Evolutionary conservation across 2,888 invertebrate genomes (phyloP).

Genomic region (Cerastoderma edule): DNA sequence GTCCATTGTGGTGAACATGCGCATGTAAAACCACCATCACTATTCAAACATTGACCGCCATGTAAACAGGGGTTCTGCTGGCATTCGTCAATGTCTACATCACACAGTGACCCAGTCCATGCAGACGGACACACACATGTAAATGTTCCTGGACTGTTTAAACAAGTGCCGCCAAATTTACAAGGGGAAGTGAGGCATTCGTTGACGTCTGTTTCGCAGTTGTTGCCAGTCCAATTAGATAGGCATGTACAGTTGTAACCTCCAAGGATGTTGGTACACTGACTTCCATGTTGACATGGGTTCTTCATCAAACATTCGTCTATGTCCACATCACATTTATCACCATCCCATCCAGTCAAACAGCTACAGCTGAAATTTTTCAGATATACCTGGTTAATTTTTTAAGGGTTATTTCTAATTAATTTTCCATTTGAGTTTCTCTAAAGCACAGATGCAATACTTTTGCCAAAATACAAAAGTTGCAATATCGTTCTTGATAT

Average conservation of each 20-base stretch:
- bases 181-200: conserved; percentile 52
- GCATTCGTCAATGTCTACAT: conserved; percentile 22
- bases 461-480: no score
- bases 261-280: conserved; percentile 40
- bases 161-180: conserved; percentile 51
- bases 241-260: conserved; percentile 39
- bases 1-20: conserved; percentile 46
- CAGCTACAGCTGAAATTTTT: conserved; percentile 43
- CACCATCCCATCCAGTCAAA: conserved; percentile 42
- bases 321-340: conserved; percentile 55
- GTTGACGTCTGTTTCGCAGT: conserved; percentile 46
- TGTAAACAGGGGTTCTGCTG: conserved; percentile 28
- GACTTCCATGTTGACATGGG: conserved; percentile 52
- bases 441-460: no score
- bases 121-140: conserved; percentile 37
- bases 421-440: no score
- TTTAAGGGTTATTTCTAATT: no score
- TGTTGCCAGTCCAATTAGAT: conserved; percentile 39
- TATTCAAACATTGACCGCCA: conserved; percentile 54
- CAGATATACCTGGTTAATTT: not conserved
- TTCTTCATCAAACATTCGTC: conserved; percentile 61
- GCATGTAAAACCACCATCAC: conserved; percentile 41
- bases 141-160: conserved; percentile 38
- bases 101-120: conserved; percentile 39
- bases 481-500: no score